Percentiles rank a stretch among this genome's conserved stretches.
Evolutionary conservation across 2,888 invertebrate genomes (phyloP).

Genomic region (Volucella inanis): DNA sequence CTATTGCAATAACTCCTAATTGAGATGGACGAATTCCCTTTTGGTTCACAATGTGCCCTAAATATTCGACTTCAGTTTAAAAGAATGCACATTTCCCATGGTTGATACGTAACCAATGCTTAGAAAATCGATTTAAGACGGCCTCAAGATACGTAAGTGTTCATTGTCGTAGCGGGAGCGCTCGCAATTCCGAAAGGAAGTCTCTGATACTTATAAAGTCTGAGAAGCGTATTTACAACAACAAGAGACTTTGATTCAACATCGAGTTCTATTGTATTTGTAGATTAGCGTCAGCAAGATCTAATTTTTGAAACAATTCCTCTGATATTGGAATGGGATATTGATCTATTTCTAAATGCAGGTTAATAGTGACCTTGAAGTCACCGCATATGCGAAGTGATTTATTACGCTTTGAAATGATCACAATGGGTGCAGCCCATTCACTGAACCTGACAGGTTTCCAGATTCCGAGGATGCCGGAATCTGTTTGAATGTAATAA

Average conservation of each 20-base stretch:
- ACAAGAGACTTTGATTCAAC: constrained; percentile 55
- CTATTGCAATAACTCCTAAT: constrained; percentile 29
- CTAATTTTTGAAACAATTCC: constrained; percentile 69
- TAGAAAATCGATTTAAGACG: constrained; percentile 48
- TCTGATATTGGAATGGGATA: constrained; percentile 69
- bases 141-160: constrained; percentile 38
- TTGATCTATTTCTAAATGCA: constrained; percentile 72
- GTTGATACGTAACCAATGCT: constrained; percentile 47
- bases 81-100: constrained; percentile 59
- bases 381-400: constrained; percentile 75
- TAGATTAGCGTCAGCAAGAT: constrained; percentile 63
- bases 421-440: constrained; percentile 79
- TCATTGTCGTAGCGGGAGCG: constrained; percentile 55
- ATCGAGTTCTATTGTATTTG: constrained; percentile 62
- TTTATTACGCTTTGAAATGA: constrained; percentile 77
- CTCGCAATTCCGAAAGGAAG: constrained; percentile 61
- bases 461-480: too few relatives aligned
- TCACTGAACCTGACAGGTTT: constrained; percentile 75
- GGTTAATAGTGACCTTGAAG: constrained; percentile 76
- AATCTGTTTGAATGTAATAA: constrained; percentile 65
- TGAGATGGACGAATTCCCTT: constrained; percentile 55
- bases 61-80: constrained; percentile 60
- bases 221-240: constrained; percentile 67
- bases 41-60: constrained; percentile 58
- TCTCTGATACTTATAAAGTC: too few relatives aligned